These are phyloP conservation scores for Lissocephala sabroskyi DNA, from an alignment of 2,888 invertebrate species.

Conservation along the genomic window DNA sequence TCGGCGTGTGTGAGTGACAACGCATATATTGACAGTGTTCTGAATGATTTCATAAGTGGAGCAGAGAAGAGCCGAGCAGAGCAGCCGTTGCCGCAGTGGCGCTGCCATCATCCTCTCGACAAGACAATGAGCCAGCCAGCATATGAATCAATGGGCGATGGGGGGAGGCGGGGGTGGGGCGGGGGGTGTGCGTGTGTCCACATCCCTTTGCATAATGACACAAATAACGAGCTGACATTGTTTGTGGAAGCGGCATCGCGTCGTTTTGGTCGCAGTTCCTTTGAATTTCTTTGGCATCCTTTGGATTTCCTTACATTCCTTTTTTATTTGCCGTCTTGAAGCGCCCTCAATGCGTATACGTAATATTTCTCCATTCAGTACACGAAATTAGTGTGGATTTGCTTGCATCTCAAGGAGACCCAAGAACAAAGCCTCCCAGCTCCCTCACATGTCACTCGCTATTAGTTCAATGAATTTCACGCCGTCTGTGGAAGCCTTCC, in stretches of 20 bases:
- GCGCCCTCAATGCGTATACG: slow-evolving; percentile 63
- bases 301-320: no score
- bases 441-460: slow-evolving; percentile 47
- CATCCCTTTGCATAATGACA: slow-evolving; percentile 65
- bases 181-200: slow-evolving; percentile 27
- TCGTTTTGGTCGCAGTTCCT: no score
- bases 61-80: slow-evolving; percentile 1
- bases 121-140: slow-evolving; percentile 33
- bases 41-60: slow-evolving; percentile 55
- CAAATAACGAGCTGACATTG: slow-evolving; percentile 62
- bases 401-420: slow-evolving; percentile 38
- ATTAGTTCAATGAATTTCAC: slow-evolving; percentile 67
- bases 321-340: slow-evolving; percentile 29
- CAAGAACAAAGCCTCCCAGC: slow-evolving; percentile 22
- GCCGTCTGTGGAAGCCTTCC: slow-evolving; percentile 35
- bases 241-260: slow-evolving; percentile 32
- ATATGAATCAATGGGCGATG: slow-evolving; percentile 39
- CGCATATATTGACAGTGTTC: slow-evolving; percentile 59
- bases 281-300: no score
- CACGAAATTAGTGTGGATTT: slow-evolving; percentile 56
- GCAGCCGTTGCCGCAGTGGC: slow-evolving; percentile 3
- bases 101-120: slow-evolving; percentile 16
- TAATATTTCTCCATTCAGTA: slow-evolving; percentile 28
- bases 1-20: slow-evolving; percentile 27
- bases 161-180: slow-evolving; percentile 1